These are phyloP conservation scores for Brachyistius frenatus DNA, from an alignment of 2,113 vertebrate species.

Conservation along the genomic window DNA sequence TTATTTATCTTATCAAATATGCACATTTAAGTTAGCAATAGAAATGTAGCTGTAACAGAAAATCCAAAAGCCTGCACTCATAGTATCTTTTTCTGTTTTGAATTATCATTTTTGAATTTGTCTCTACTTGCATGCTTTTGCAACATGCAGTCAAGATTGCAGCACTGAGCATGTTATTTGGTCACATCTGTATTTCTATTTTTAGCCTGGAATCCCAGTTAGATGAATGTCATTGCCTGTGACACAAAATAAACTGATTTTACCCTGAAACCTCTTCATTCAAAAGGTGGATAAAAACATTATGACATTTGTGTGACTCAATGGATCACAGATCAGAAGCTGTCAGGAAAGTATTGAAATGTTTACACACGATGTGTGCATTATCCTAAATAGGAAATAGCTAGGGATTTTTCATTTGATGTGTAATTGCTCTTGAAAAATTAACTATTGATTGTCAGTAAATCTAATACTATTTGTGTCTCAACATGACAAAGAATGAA, in stretches of 20 bases:
- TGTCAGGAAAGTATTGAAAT: neutral
- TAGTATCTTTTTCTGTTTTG: neutral
- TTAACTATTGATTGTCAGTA: neutral
- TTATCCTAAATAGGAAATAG: constrained; percentile 25
- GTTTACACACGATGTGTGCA: neutral
- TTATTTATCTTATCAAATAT: neutral
- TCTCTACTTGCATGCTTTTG: neutral
- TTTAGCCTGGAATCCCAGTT: constrained; percentile 52
- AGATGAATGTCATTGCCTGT: constrained; percentile 44
- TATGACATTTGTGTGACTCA: constrained; percentile 22
- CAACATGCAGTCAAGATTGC: neutral
- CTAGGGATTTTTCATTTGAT: constrained; percentile 4
- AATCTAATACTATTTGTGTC: neutral
- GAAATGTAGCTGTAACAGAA: neutral
- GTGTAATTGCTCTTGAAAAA: constrained; percentile 13
- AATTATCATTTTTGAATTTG: neutral
- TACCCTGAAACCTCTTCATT: constrained; percentile 31
- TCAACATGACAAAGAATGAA: constrained; percentile 26
- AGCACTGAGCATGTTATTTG: constrained; percentile 20
- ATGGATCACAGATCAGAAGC: neutral
- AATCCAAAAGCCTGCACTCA: neutral
- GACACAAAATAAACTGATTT: constrained; percentile 42
- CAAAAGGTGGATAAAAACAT: constrained; percentile 29
- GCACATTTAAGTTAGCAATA: neutral
- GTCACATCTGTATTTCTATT: constrained; percentile 62